A percentile compares a stretch with the other conserved stretches of the same genome.
These are phyloP conservation scores for Labrus mixtus DNA, from an alignment of 2,113 vertebrate species.

Conservation along the genomic window DNA sequence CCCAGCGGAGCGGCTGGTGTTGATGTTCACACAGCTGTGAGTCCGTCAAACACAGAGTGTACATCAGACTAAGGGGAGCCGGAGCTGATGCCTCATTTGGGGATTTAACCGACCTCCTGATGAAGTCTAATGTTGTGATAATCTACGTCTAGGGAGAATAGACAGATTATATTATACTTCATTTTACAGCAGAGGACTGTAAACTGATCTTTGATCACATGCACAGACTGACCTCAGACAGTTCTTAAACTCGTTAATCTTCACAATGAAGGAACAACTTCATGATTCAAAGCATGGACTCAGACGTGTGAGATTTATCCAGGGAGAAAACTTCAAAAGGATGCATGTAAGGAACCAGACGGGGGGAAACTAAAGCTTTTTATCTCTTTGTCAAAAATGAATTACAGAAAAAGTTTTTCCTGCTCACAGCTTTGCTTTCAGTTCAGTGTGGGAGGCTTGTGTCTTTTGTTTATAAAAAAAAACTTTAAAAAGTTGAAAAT, in stretches of 20 bases:
- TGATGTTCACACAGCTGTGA: constrained; percentile 44
- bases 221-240: neutral
- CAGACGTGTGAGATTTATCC: neutral
- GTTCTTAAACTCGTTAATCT: neutral
- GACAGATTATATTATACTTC: neutral
- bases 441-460: neutral
- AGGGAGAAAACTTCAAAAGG: neutral
- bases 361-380: no score
- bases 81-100: constrained; percentile 13
- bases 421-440: no score
- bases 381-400: no score
- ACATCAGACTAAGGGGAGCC: constrained; percentile 48
- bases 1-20: constrained; percentile 21
- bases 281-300: neutral
- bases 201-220: neutral
- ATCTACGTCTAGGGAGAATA: neutral
- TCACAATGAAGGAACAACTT: no score
- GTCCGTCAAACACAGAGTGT: constrained; percentile 31
- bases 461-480: neutral
- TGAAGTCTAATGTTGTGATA: constrained; percentile 14
- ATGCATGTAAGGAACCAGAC: neutral
- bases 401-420: no score
- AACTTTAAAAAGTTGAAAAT: neutral
- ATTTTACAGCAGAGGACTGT: neutral
- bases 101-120: neutral